These are phyloP conservation scores for Micromesistius poutassou DNA, from an alignment of 2,797 vertebrate genomes.

Conservation along the genomic window DNA sequence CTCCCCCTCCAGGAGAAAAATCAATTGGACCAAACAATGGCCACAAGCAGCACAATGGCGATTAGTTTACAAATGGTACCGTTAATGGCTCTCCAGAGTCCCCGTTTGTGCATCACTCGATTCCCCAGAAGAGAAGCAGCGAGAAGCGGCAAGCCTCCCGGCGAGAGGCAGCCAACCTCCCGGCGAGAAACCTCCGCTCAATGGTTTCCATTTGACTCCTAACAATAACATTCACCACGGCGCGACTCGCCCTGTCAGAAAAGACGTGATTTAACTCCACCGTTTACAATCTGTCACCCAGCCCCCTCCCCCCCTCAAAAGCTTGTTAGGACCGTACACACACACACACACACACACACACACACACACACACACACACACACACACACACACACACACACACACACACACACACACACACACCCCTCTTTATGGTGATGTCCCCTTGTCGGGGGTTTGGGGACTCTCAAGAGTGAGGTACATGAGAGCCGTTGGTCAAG, in stretches of 20 bases:
- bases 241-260: conserved; percentile 18
- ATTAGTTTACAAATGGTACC: conserved; percentile 23
- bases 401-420: neutral
- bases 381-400: neutral
- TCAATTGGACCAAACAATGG: conserved; percentile 36
- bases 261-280: conserved; percentile 26
- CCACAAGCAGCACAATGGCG: conserved; percentile 8
- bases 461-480: neutral
- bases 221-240: neutral
- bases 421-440: conserved; percentile 1
- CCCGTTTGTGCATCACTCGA: neutral
- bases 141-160: neutral
- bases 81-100: conserved; percentile 29
- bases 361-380: neutral
- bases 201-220: conserved; percentile 8
- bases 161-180: neutral
- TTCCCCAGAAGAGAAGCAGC: neutral
- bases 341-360: conserved; percentile 5
- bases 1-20: conserved; percentile 18
- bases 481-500: conserved; percentile 3
- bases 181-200: neutral
- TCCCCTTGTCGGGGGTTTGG: conserved; percentile 1
- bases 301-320: conserved; percentile 13
- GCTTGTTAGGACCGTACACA: conserved; percentile 17
- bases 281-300: neutral